Evolutionary conservation across 2,797 vertebrate genomes (phyloP).

Genomic region (Hydrocynus forskahlii): DNA sequence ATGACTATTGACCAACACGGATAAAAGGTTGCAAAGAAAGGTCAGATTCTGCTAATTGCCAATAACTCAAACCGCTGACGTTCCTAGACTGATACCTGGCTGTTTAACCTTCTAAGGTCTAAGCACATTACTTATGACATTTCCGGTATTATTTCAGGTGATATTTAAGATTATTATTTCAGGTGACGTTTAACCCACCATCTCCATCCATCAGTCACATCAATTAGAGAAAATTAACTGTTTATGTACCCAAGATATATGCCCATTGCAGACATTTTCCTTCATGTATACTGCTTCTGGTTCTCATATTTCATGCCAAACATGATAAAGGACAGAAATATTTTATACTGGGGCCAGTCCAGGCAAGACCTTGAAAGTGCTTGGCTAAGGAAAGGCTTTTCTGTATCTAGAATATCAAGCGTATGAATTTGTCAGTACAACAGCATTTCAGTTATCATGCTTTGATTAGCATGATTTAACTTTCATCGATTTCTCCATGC

Average conservation of each 20-base stretch:
- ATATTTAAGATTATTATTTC: too few species aligned
- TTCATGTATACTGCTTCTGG: neutral
- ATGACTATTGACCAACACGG: conserved; percentile 22
- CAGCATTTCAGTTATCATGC: neutral
- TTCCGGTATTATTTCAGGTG: too few species aligned
- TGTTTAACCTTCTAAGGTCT: neutral
- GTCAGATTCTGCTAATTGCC: conserved; percentile 34
- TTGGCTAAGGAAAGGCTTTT: neutral
- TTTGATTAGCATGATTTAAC: neutral
- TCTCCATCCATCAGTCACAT: too few species aligned
- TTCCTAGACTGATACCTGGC: neutral
- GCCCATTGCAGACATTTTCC: neutral
- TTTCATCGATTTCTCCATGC: neutral
- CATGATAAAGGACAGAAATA: neutral
- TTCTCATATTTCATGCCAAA: neutral
- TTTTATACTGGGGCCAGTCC: neutral
- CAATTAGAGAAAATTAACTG: too few species aligned
- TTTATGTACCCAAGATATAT: too few species aligned
- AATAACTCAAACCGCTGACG: conserved; percentile 25
- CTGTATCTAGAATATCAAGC: neutral
- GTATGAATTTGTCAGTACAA: neutral
- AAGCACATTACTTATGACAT: too few species aligned
- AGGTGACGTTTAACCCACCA: neutral
- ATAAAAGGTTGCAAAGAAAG: conserved; percentile 34
- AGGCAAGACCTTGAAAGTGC: neutral